These are phyloP conservation scores for Drosophila fuyamai DNA, from an alignment of 1,140 invertebrate genomes.

Conservation along the genomic window DNA sequence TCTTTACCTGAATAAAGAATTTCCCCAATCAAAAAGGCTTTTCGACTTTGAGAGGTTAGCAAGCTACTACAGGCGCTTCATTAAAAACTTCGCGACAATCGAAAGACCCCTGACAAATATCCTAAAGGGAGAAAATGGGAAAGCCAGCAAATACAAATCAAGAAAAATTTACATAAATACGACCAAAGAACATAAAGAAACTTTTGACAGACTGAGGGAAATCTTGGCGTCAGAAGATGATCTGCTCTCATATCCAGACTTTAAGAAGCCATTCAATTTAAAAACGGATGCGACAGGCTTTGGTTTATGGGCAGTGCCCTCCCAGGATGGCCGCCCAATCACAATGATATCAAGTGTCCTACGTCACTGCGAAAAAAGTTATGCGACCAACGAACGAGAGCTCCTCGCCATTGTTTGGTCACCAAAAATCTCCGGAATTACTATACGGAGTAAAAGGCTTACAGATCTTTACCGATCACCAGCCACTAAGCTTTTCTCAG, in stretches of 20 bases:
- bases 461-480: background rate
- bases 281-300: no score
- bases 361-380: background rate
- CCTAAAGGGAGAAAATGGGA: no score
- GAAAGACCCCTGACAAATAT: no score
- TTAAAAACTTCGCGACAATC: background rate
- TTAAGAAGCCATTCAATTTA: background rate
- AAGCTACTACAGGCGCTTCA: background rate
- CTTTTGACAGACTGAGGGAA: no score
- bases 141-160: no score
- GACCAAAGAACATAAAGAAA: no score
- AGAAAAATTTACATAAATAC: no score
- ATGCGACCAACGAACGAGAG: background rate
- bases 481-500: background rate
- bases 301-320: background rate
- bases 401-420: background rate
- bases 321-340: conserved; percentile 2
- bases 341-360: background rate
- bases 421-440: background rate
- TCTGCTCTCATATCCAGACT: background rate
- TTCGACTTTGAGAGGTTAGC: background rate
- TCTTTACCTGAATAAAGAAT: background rate
- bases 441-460: background rate
- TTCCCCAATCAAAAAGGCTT: background rate
- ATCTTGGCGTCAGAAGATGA: conserved; percentile 1